phyloP scores from a whole-genome alignment of 2,888 invertebrate genomes.

The Exephanes ischioxanthus region DNA sequence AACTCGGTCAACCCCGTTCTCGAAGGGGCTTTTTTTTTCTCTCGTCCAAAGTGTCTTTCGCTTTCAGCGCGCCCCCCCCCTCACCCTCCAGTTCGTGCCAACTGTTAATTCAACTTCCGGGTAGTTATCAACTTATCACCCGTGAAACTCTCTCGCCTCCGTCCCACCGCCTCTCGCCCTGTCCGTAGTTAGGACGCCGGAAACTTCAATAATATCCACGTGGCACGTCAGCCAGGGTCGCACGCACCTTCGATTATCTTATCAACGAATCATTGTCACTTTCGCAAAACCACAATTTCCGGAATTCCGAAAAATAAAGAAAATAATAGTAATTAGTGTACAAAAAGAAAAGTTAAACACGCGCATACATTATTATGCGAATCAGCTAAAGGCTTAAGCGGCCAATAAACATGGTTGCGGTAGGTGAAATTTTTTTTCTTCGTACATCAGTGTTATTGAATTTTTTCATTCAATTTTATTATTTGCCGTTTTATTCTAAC shows the following conservation, averaged over 20 bases:
- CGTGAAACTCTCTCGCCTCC: slow-evolving; percentile 27
- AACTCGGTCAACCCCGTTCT: slow-evolving; percentile 23
- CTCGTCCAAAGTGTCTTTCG: not conserved
- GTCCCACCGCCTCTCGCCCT: not conserved
- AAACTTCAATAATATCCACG: slow-evolving; percentile 15
- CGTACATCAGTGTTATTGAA: not conserved
- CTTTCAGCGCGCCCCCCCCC: not conserved
- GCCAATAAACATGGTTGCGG: not conserved
- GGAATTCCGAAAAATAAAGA: not conserved
- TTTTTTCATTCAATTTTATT: not conserved
- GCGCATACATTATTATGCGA: no score
- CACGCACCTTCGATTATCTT: not conserved
- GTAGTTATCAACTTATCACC: slow-evolving; percentile 50
- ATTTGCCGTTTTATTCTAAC: slow-evolving; percentile 54
- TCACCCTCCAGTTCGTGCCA: not conserved
- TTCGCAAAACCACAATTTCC: not conserved
- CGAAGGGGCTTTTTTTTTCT: slow-evolving; percentile 19
- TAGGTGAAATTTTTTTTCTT: not conserved
- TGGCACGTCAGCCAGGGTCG: not conserved
- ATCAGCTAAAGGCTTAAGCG: no score
- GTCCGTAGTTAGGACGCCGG: not conserved
- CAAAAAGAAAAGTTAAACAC: no score
- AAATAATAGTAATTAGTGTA: no score
- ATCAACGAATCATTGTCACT: not conserved
- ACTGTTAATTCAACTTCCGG: slow-evolving; percentile 44